These are phyloP conservation scores for Chitala chitala DNA, from an alignment of 2,113 vertebrate genomes.

Conservation along the genomic window DNA sequence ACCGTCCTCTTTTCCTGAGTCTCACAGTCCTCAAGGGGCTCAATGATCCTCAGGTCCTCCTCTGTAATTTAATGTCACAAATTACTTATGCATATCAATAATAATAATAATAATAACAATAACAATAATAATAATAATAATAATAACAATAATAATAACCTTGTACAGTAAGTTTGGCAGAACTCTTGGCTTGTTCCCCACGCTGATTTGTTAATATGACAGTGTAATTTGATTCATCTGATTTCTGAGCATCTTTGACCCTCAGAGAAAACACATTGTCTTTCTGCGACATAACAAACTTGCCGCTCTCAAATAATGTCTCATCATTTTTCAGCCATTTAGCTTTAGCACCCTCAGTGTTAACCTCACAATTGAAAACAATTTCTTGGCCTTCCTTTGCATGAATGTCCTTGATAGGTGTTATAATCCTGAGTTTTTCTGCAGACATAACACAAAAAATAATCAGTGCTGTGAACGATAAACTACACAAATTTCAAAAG, in stretches of 20 bases:
- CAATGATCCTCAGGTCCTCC: slow-evolving; percentile 85
- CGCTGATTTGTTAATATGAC: slow-evolving; percentile 81
- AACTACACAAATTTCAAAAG: too few relatives aligned
- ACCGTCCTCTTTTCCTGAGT: slow-evolving; percentile 93
- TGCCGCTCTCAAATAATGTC: slow-evolving; percentile 88
- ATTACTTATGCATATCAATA: background rate
- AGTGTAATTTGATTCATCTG: slow-evolving; percentile 77
- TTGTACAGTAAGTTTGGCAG: slow-evolving; percentile 75
- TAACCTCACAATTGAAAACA: slow-evolving; percentile 94
- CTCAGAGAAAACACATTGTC: slow-evolving; percentile 87
- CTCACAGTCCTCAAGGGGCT: slow-evolving; percentile 89
- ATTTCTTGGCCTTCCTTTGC: slow-evolving; percentile 81
- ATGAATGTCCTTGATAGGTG: slow-evolving; percentile 84
- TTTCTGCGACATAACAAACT: slow-evolving; percentile 86
- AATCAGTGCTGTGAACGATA: background rate
- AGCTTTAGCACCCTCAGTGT: slow-evolving; percentile 90
- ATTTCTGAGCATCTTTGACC: slow-evolving; percentile 77
- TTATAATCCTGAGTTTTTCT: slow-evolving; percentile 92
- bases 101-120: background rate
- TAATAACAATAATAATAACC: slow-evolving; percentile 58
- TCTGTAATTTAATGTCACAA: slow-evolving; percentile 59
- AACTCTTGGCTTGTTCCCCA: slow-evolving; percentile 81
- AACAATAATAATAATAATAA: slow-evolving; percentile 5
- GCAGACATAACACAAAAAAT: slow-evolving; percentile 35
- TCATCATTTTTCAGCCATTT: slow-evolving; percentile 93